Conservation (phyloP, 2,888 invertebrate genomes). For the Lepetodrilus schrolli region DNA sequence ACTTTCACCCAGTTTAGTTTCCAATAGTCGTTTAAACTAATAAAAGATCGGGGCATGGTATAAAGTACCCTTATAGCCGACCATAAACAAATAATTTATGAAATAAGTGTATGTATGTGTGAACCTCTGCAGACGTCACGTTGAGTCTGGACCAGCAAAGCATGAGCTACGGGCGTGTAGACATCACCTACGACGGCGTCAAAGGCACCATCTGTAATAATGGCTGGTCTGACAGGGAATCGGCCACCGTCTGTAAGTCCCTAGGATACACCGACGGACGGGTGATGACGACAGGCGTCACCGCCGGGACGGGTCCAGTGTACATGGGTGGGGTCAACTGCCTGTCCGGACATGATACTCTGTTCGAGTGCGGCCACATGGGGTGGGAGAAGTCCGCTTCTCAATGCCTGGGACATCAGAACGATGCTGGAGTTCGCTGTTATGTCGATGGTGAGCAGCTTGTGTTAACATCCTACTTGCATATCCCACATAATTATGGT, state of each 20-base stretch:
- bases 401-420: conserved; percentile 30
- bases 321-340: conserved; percentile 48
- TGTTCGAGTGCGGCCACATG: conserved; percentile 50
- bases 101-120: too few species aligned
- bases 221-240: conserved; percentile 54
- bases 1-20: too few species aligned
- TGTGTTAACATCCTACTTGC: too few species aligned
- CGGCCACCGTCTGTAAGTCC: conserved; percentile 43
- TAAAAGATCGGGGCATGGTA: too few species aligned
- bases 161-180: conserved; percentile 45
- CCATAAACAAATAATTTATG: too few species aligned
- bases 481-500: too few species aligned
- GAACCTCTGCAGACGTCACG: neutral
- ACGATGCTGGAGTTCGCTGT: conserved; percentile 53
- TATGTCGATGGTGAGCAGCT: conserved; percentile 54
- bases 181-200: conserved; percentile 53
- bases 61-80: too few species aligned
- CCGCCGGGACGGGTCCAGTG: conserved; percentile 29
- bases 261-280: conserved; percentile 76
- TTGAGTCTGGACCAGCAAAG: neutral
- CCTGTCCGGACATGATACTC: conserved; percentile 36
- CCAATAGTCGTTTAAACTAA: too few species aligned
- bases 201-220: conserved; percentile 54
- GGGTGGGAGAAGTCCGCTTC: conserved; percentile 46
- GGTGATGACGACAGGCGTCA: conserved; percentile 20